These are phyloP conservation scores for Lampris megalopsis DNA, from an alignment of 2,113 vertebrate species.

Conservation along the genomic window DNA sequence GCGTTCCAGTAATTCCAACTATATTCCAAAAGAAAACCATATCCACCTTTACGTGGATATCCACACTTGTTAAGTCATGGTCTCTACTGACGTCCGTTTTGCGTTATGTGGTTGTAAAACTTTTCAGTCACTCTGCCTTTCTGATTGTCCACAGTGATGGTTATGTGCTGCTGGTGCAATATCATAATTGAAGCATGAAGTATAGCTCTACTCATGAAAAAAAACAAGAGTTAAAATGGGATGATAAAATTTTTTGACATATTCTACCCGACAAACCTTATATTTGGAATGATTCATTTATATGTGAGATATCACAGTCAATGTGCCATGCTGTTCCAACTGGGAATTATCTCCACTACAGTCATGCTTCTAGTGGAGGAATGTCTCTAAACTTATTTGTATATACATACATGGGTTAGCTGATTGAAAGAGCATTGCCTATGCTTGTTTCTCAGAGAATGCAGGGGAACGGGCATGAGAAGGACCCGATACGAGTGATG, in stretches of 20 bases:
- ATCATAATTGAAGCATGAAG: slow-evolving; percentile 77
- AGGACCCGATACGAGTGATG: slow-evolving; percentile 47
- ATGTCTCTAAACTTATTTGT: slow-evolving; percentile 79
- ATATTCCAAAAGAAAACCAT: slow-evolving; percentile 44
- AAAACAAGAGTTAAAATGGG: slow-evolving; percentile 46
- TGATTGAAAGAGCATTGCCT: slow-evolving; percentile 63
- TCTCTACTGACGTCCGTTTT: slow-evolving; percentile 56
- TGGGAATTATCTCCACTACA: slow-evolving; percentile 62
- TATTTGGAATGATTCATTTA: slow-evolving; percentile 29
- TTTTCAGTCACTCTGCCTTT: slow-evolving; percentile 48
- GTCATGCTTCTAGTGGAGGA: slow-evolving; percentile 67
- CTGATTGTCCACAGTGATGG: slow-evolving; percentile 60
- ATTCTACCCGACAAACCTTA: slow-evolving; percentile 40
- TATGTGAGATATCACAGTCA: slow-evolving; percentile 56
- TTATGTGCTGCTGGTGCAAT: slow-evolving; percentile 64
- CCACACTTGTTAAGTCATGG: slow-evolving; percentile 30
- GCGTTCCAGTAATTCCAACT: slow-evolving; percentile 45
- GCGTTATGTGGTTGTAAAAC: slow-evolving; percentile 45
- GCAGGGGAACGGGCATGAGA: slow-evolving; percentile 50
- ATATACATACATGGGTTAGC: slow-evolving; percentile 81
- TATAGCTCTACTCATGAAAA: slow-evolving; percentile 62
- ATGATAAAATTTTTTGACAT: slow-evolving; percentile 33
- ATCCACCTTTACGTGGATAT: slow-evolving; percentile 49
- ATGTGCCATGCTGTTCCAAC: slow-evolving; percentile 62
- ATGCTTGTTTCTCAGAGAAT: slow-evolving; percentile 42